A percentile compares a stretch with the other conserved stretches of the same genome.
phyloP scores from a whole-genome alignment of 1,140 invertebrate genomes.

The Mizuhopecten yessoensis region DNA sequence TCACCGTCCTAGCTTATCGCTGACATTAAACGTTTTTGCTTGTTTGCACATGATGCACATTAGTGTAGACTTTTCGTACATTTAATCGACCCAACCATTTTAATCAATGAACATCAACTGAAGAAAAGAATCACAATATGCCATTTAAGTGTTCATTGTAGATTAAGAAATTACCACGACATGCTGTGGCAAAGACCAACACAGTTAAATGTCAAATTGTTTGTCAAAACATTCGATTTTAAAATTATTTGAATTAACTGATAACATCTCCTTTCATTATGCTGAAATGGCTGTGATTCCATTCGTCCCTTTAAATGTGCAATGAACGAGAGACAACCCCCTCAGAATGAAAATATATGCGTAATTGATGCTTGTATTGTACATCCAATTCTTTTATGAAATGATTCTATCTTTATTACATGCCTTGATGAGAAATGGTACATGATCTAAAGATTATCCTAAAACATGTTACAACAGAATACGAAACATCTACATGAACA shows the following conservation, averaged over 20 bases:
- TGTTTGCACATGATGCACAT: not conserved
- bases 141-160: not conserved
- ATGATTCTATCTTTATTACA: not conserved
- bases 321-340: not conserved
- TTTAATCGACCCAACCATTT: not conserved
- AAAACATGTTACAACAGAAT: not conserved
- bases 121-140: not conserved
- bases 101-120: not conserved
- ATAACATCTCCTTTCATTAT: not conserved
- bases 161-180: not conserved
- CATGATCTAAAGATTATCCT: not conserved
- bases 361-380: too few species aligned
- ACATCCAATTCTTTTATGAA: too few species aligned
- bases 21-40: too few species aligned
- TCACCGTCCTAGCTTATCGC: too few species aligned
- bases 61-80: not conserved
- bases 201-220: not conserved
- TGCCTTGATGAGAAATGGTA: not conserved
- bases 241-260: not conserved
- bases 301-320: not conserved
- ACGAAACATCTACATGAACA: not conserved
- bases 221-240: not conserved
- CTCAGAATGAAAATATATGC: too few species aligned
- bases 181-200: not conserved
- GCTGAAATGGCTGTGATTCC: not conserved